Base-by-base conservation (phyloP, 2,797 vertebrate genomes). In the Enteromius paludinosus region DNA sequence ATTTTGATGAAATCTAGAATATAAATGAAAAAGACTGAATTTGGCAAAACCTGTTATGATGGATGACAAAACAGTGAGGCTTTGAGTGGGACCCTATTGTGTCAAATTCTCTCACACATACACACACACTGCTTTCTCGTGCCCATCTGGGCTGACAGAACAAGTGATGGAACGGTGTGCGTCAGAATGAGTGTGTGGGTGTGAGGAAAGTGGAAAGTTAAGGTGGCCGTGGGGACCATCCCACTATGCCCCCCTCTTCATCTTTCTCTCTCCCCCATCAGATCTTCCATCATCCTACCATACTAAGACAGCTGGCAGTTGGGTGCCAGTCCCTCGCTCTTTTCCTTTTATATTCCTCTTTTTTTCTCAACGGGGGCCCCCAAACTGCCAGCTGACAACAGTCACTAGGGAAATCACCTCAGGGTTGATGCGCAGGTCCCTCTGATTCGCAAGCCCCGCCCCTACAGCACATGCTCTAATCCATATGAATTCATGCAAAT, bases 391-490 rank as follows among this genome's bases (percentile, higher is more conserved):
- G 93, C 94, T 94, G 95, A 96, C 92, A 92, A 88, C 64, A 64
- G 85, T 87, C 91, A 87, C 92, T 14, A 82, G 93, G 95, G 94
- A 95, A 94, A 95, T 94, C 90, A 93, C 89, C 91, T 1, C 80
- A 90, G 91, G 92, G 92, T 91, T 91, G 89, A 92, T 88, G 35
- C 85, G 69, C 78, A 69, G 73, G 73, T 64, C 68, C 65, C n/a
- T 61, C 84, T 86, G 18, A 83, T 86, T 45, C 6, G 84, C 69
- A 62, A 33, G 85, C 73, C 87, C 68, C 82, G 1, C 70, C 88
- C 81, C 83, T 85, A 56, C 38, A 54, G 69, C 33, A 28, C 69
- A 86, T 77, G 15, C 84, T 85, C 89, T 87, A 90, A 89, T 89
- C 83, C 72, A 0, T 81, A 86, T 86, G 83, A 91, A 92, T 91